phyloP scores from a whole-genome alignment of 2,113 vertebrate species.

The Trematomus loennbergii region DNA sequence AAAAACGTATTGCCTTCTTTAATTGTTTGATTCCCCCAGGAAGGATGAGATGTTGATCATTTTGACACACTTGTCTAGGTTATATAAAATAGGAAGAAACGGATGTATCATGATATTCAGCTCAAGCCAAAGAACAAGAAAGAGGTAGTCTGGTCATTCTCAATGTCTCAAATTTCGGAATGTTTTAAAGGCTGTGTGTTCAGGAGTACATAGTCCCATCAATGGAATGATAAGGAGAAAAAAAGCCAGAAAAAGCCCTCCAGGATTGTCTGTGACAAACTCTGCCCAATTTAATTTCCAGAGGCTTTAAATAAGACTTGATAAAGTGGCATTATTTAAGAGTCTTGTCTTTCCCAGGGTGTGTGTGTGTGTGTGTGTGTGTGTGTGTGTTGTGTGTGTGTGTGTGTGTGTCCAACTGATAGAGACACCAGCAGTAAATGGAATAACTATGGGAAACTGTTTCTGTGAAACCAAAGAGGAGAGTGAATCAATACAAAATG shows the following conservation, averaged over 20 bases:
- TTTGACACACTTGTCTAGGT: too few relatives aligned
- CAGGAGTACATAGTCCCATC: too few relatives aligned
- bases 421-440: slow-evolving; percentile 69
- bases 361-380: slow-evolving; percentile 17
- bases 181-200: too few relatives aligned
- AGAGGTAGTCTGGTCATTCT: too few relatives aligned
- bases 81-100: too few relatives aligned
- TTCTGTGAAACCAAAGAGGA: slow-evolving; percentile 65
- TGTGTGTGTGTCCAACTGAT: slow-evolving; percentile 47
- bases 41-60: too few relatives aligned
- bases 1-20: too few relatives aligned
- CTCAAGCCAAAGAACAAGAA: too few relatives aligned
- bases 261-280: slow-evolving; percentile 31
- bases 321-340: slow-evolving; percentile 52
- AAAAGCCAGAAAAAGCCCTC: slow-evolving; percentile 27
- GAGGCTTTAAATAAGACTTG: slow-evolving; percentile 28
- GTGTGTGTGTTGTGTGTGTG: slow-evolving; percentile 6
- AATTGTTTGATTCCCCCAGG: too few relatives aligned
- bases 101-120: too few relatives aligned
- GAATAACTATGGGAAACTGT: slow-evolving; percentile 75
- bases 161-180: too few relatives aligned
- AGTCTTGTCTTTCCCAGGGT: slow-evolving; percentile 22
- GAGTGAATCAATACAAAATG: slow-evolving; percentile 79
- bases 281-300: slow-evolving; percentile 45
- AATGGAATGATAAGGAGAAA: slow-evolving; percentile 7